Evolutionary conservation across 2,888 invertebrate species (phyloP), one percentile per base, ranked within the genome.

Genomic region (Buathra laborator): DNA sequence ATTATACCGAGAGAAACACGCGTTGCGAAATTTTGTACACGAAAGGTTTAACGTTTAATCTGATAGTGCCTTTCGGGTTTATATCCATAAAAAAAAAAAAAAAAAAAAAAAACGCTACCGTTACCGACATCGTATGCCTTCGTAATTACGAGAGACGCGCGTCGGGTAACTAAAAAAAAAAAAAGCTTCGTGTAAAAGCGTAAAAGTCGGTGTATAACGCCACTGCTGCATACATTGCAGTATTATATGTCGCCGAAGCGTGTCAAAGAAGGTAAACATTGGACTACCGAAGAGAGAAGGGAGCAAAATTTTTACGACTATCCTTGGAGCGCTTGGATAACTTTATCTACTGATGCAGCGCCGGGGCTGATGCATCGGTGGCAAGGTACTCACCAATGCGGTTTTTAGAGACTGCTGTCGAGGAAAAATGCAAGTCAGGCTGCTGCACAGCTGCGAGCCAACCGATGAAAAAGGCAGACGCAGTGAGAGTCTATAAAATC

Each of bases 401-500:
- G 51, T 48, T 43, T 37, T 19, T 32, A 16, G 4, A 51, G 24
- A 59, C 12, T 19, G 48, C 46, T 12, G 9, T 46, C 66, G 9
- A 44, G 51, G 53, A 56, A 70, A 84, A 64, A 76, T 46, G 68
- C 51, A 44, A 44, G 51, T 24, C 51, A 62, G 67, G 37, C 37
- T 37, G 37, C 71, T 77, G 51, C 70, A 59, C 81, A 68, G 72
- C 81, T 80, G 76, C 66, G 72, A 24, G 64, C n/a, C 24, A 62
- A 72, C 37, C 72, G 62, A 51, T 59, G 59, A 77, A 84, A 81
- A 84, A 81, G 72, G 32, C 72, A 37, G 48, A 68, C 56, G n/a
- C 48, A 62, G 76, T 16, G 68, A 79, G 77, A 79, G 72, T 72
- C 76, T 68, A 84, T 84, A 84, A 84, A 84, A 84, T 84, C 66